Conservation (phyloP, 2,797 vertebrate genomes). For the Margarornis squamiger region DNA sequence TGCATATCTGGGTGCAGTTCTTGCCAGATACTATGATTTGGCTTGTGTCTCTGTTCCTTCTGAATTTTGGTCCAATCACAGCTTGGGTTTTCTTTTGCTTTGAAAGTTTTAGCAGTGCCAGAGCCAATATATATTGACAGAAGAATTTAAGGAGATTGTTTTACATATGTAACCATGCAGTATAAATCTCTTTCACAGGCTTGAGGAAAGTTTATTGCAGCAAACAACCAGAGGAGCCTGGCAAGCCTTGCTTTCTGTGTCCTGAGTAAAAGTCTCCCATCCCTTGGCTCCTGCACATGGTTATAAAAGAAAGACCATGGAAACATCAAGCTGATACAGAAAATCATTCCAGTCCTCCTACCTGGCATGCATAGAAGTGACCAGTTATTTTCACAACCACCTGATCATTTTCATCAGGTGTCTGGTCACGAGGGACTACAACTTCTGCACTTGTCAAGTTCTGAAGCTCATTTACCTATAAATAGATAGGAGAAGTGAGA, state of each 20-base stretch:
- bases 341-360: conserved; percentile 58
- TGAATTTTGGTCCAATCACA: background rate
- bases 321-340: background rate
- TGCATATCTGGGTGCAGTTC: background rate
- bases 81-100: background rate
- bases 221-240: background rate
- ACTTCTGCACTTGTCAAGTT: conserved; percentile 98
- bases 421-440: conserved; percentile 98
- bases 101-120: background rate
- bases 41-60: background rate
- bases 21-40: background rate
- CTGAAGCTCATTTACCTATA: conserved; percentile 96
- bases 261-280: background rate
- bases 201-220: background rate
- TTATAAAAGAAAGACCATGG: background rate
- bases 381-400: conserved; percentile 98
- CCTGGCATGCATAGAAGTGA: conserved; percentile 99
- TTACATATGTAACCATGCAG: background rate
- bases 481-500: background rate
- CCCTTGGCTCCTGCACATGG: background rate
- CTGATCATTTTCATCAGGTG: conserved; percentile 97
- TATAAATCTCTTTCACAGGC: background rate
- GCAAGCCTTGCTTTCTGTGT: background rate
- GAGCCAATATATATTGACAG: background rate
- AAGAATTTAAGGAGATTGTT: background rate